Evolutionary conservation across 2,797 vertebrate genomes (phyloP).

Genomic region (Alauda arvensis): DNA sequence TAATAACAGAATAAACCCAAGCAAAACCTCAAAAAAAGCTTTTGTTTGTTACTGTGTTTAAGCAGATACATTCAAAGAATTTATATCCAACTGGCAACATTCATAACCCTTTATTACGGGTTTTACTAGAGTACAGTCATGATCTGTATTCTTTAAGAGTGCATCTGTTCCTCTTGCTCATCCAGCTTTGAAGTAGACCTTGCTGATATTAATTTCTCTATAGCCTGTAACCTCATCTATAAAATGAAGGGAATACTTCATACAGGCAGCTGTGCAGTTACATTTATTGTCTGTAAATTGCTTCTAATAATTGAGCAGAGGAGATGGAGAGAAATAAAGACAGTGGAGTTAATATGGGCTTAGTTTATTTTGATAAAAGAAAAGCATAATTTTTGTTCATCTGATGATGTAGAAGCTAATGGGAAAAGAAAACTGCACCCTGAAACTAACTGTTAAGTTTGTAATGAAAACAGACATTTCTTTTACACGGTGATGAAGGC

Average conservation of each 20-base stretch:
- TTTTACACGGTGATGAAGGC: constrained; percentile 20
- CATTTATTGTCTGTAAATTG: constrained; percentile 65
- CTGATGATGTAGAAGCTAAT: constrained; percentile 1
- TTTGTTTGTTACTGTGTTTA: constrained; percentile 35
- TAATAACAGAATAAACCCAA: constrained; percentile 10
- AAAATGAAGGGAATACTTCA: constrained; percentile 60
- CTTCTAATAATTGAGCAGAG: constrained; percentile 61
- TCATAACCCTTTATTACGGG: constrained; percentile 36
- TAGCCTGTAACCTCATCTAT: constrained; percentile 59
- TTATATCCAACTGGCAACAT: constrained; percentile 9
- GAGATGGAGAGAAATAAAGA: constrained; percentile 51
- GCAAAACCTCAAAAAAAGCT: not conserved
- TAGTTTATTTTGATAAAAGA: not conserved
- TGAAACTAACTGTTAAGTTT: constrained; percentile 45
- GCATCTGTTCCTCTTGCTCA: constrained; percentile 41
- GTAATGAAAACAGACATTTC: constrained; percentile 29
- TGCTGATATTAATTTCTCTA: constrained; percentile 48
- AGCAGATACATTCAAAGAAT: constrained; percentile 18
- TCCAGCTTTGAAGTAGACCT: constrained; percentile 49
- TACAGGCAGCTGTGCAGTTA: constrained; percentile 60
- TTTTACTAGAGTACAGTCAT: constrained; percentile 13
- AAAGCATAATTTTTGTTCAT: constrained; percentile 41
- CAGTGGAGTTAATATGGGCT: constrained; percentile 39
- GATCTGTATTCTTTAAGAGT: constrained; percentile 42
- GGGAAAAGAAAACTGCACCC: constrained; percentile 30